Percentiles rank a stretch among this genome's conserved stretches.
These are phyloP conservation scores for Aphelinus certus DNA, from an alignment of 1,140 invertebrate genomes.

Conservation along the genomic window DNA sequence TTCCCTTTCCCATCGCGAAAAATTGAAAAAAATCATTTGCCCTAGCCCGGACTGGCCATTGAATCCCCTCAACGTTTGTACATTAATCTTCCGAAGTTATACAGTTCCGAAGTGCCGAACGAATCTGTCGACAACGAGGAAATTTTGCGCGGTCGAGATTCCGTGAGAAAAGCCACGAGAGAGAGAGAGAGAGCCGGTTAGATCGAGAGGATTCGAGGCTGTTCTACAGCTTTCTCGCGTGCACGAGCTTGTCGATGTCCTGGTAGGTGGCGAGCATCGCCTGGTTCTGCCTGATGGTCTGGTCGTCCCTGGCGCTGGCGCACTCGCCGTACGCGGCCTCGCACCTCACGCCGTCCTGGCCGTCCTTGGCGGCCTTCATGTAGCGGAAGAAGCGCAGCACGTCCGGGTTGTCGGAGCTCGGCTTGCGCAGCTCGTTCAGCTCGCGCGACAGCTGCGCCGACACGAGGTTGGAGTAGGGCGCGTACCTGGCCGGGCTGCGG, in stretches of 20 bases:
- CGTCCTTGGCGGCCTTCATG: slow-evolving; percentile 87
- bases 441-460: slow-evolving; percentile 87
- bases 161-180: neutral
- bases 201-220: neutral
- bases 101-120: too few relatives aligned
- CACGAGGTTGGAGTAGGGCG: slow-evolving; percentile 86
- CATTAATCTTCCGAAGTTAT: too few relatives aligned
- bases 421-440: slow-evolving; percentile 82
- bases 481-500: slow-evolving; percentile 83
- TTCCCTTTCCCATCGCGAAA: too few relatives aligned
- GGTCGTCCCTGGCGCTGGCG: slow-evolving; percentile 68
- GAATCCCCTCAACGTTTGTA: too few relatives aligned
- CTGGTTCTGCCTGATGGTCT: slow-evolving; percentile 70
- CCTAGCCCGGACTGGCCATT: too few relatives aligned
- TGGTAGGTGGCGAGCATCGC: slow-evolving; percentile 86
- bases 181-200: neutral
- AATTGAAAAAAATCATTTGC: too few relatives aligned
- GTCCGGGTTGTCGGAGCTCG: slow-evolving; percentile 83
- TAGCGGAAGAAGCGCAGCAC: slow-evolving; percentile 87
- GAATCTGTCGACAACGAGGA: too few relatives aligned
- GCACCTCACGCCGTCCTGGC: slow-evolving; percentile 81
- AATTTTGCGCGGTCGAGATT: too few relatives aligned
- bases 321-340: slow-evolving; percentile 64
- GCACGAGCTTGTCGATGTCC: slow-evolving; percentile 86
- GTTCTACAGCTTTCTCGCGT: slow-evolving; percentile 70